phyloP scores from a whole-genome alignment of 2,113 vertebrate species.

The Bubo bubo region DNA sequence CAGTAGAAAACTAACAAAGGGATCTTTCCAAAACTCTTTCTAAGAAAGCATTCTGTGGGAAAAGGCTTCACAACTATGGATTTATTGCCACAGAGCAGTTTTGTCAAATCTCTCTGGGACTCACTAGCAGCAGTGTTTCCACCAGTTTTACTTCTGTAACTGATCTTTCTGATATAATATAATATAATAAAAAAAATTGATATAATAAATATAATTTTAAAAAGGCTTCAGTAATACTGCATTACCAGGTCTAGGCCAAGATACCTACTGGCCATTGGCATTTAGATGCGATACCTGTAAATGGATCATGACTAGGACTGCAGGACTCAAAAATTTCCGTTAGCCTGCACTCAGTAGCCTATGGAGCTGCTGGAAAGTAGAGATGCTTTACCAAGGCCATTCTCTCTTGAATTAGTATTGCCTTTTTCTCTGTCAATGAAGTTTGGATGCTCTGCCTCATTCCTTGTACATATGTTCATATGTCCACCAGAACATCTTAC shows the following conservation, averaged over 20 bases:
- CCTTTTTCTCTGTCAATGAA: not conserved
- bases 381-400: not conserved
- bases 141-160: not conserved
- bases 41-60: not conserved
- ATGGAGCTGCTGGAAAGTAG: not conserved
- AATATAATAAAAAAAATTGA: too few relatives aligned
- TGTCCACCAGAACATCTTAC: not conserved
- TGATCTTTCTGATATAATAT: too few relatives aligned
- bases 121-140: not conserved
- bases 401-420: not conserved
- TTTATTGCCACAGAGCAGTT: not conserved
- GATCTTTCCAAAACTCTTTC: not conserved
- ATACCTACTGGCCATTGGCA: not conserved
- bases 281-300: not conserved
- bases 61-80: not conserved
- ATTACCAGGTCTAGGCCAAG: not conserved
- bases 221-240: not conserved
- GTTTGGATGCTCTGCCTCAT: not conserved
- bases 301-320: not conserved
- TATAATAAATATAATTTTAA: too few relatives aligned
- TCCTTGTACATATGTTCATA: not conserved
- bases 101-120: not conserved
- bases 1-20: not conserved
- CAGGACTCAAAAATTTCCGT: not conserved
- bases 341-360: not conserved